These are phyloP conservation scores for Neuroscelio doddi DNA, from an alignment of 2,888 invertebrate genomes.

Conservation along the genomic window DNA sequence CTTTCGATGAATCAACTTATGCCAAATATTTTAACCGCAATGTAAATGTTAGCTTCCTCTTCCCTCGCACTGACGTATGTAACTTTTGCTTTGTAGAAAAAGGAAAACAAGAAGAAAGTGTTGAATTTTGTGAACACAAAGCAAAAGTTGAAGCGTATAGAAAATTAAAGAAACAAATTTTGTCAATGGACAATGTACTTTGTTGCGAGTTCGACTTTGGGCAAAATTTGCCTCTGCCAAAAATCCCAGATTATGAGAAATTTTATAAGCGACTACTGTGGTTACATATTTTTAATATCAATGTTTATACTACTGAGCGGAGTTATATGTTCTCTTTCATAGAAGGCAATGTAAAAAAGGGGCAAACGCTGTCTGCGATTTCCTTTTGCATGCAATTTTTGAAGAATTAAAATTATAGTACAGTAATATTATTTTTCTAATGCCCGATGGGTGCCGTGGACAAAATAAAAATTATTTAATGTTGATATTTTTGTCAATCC, in stretches of 20 bases:
- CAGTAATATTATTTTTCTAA: background rate
- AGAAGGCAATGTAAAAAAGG: slow-evolving; percentile 1
- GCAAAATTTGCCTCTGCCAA: slow-evolving; percentile 8
- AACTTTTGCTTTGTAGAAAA: slow-evolving; percentile 16
- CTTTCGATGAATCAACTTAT: background rate
- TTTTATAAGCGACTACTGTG: background rate
- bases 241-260: background rate
- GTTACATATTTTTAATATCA: background rate
- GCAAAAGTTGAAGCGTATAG: background rate
- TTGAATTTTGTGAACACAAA: background rate
- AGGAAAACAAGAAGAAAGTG: background rate
- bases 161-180: background rate
- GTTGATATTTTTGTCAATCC: slow-evolving; percentile 20
- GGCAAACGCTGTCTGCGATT: slow-evolving; percentile 3
- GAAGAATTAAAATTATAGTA: background rate
- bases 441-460: slow-evolving; percentile 14
- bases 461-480: slow-evolving; percentile 38
- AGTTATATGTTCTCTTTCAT: slow-evolving; percentile 1
- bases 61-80: slow-evolving; percentile 20
- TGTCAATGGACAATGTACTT: background rate
- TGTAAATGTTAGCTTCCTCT: slow-evolving; percentile 7
- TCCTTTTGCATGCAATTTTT: background rate
- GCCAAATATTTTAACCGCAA: slow-evolving; percentile 4
- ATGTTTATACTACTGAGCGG: background rate
- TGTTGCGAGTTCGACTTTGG: slow-evolving; percentile 18